Base-by-base conservation (phyloP, 1,140 invertebrate species). In the Pseudomyrmex sp. region DNA sequence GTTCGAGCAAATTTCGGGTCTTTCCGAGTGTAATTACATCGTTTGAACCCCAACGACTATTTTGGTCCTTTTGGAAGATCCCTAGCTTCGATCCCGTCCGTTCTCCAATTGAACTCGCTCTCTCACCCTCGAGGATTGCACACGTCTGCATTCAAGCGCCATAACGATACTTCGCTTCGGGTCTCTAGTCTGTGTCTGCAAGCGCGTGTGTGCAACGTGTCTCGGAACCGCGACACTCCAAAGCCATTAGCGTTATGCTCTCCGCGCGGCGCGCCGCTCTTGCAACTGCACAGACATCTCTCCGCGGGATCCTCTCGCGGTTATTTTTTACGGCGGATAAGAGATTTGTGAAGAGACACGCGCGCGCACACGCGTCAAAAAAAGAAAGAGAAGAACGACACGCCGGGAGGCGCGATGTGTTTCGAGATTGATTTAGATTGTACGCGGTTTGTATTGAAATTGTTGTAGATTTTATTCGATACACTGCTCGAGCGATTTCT, bases 171-270 rank as follows among this genome's bases (percentile, higher is more conserved):
- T 76, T 54, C 26, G 52, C 13, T 15, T 4, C 61, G 26, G 13
- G 26, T 61, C 20, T 48, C 23, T 50, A 44, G 20, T 70, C 54
- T 69, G 58, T 52, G 48, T 62, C n/a, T 23, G 56, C n/a, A 59
- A 9, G 20, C 10, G 50, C 65, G 44, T 83, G 63, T 76, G 70
- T 72, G 73, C 56, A 80, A 65, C 66, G 48, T 85, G 79, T 79
- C 73, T 82, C 73, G 77, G 65, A 87, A 91, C 87, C 90, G 88
- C 89, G 88, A 91, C 91, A 91, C 88, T 92, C 90, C 82, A 92
- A 91, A 91, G 88, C 91, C 91, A 93, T 93, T 93, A 92, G 90
- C 90, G 91, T 92, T 91, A 91, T 90, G 63, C 15, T 15, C 48
- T 54, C 12, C 54, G 68, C 54, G 65, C 66, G 65, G 18, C 20